Base-by-base conservation (phyloP, 92 coral and sea anemone genomes). In the Actinernus sp. region DNA sequence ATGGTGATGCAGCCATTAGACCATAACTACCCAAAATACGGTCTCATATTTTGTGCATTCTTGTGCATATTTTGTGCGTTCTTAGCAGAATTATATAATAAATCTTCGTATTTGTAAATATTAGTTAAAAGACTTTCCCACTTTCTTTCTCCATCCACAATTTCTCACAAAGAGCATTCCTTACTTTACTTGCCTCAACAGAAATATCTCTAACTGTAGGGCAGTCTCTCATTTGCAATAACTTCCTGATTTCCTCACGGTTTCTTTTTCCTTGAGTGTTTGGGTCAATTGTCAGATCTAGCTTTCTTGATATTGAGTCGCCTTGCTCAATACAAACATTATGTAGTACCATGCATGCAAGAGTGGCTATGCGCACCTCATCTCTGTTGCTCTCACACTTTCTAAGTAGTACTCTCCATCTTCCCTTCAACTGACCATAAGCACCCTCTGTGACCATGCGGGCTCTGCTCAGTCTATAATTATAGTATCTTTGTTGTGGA, bases 141-240 rank as follows among this genome's bases (percentile, higher is more conserved):
- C 82, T 78, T 78, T 78, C 62, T 40, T 73, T 86, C 60, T 86
- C 92, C 49, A 79, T 54, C 87, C 87, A 79, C 63, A 72, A 40
- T 61, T 85, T 85, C 53, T 86, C 74, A 68, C 88, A 86, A 27
- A 66, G 71, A 36, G 74, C 81, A 85, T 78, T 70, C 79, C 87
- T 79, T 69, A 79, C 62, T 60, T 60, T 58, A 51, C 29, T 59
- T 64, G 73, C 83, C 52, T 55, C 81, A 57, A 49, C 69, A 50
- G 73, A 54, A 46, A 55, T 49, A 54, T 85, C 83, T 55, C 66
- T 74, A 33, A 72, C 44, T 22, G 43, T 58, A 63, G 31, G 12
- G 54, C 92, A 85, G 45, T 65, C 68, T 50, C 86, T 71, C 86
- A 86, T 86, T 59, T 79, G 78, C 66, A 79, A 38, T 33, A 87